Evolutionary conservation across 2,113 vertebrate genomes (phyloP).

Genomic region (Diglossa brunneiventris): DNA sequence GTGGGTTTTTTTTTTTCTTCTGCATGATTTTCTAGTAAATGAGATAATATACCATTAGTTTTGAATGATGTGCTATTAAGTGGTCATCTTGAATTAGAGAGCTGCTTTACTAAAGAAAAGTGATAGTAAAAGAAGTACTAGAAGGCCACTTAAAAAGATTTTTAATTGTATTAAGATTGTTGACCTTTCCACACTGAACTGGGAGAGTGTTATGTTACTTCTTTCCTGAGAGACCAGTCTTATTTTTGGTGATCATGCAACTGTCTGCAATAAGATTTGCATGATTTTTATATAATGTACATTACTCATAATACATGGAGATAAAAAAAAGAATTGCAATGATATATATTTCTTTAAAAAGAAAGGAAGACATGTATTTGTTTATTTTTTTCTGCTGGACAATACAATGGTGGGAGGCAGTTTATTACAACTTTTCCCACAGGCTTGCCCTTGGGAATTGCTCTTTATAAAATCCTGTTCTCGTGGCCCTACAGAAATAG

Average conservation of each 20-base stretch:
- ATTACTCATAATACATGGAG: not conserved
- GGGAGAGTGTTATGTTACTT: not conserved
- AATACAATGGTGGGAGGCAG: constrained; percentile 76
- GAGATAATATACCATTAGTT: not conserved
- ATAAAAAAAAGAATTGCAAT: not conserved
- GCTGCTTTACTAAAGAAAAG: not conserved
- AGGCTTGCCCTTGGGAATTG: constrained; percentile 59
- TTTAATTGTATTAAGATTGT: not conserved
- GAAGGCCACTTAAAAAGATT: not conserved
- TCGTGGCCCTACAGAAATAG: constrained; percentile 55
- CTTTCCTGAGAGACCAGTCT: not conserved
- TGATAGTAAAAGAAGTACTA: not conserved
- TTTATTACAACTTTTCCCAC: constrained; percentile 66
- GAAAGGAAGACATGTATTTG: constrained; percentile 56
- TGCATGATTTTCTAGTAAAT: not conserved
- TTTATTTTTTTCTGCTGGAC: constrained; percentile 59
- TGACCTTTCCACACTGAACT: not conserved
- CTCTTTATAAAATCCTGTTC: constrained; percentile 38
- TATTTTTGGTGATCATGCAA: not conserved
- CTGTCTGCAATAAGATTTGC: not conserved
- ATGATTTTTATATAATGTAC: not conserved
- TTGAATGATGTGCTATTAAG: not conserved
- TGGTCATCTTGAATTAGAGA: not conserved
- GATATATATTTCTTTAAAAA: constrained; percentile 35
- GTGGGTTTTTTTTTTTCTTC: not conserved